A percentile compares a stretch with the other conserved stretches of the same genome.
Conservation (phyloP, 2,888 invertebrate genomes). For the Apamea anceps region DNA sequence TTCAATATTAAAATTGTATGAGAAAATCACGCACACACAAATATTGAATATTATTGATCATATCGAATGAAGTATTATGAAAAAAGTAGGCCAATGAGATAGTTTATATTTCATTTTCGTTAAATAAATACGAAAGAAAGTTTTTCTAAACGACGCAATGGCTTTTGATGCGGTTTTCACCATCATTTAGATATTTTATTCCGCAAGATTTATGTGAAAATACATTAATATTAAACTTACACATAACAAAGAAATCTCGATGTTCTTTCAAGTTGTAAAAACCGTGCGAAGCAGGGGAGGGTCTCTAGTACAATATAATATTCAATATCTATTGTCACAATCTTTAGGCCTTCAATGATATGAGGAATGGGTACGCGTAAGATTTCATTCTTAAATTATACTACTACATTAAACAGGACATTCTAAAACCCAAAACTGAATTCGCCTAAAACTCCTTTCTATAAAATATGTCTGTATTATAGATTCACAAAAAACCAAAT, state of each 20-base stretch:
- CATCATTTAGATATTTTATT: neutral
- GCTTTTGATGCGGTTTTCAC: too few species aligned
- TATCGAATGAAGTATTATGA: neutral
- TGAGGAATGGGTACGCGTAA: conserved; percentile 41
- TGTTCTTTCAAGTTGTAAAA: neutral
- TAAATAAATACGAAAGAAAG: neutral
- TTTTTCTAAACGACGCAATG: neutral
- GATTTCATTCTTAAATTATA: conserved; percentile 10
- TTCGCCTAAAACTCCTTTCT: neutral
- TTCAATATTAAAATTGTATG: conserved; percentile 59
- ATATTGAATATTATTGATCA: conserved; percentile 57
- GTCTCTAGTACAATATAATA: conserved; percentile 43
- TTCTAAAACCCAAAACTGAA: conserved; percentile 1
- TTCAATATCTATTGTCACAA: conserved; percentile 55
- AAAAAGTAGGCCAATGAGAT: conserved; percentile 46
- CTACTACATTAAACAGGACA: neutral
- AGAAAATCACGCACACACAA: conserved; percentile 40
- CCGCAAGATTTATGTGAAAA: neutral
- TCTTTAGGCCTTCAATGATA: conserved; percentile 50
- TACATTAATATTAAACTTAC: conserved; percentile 5
- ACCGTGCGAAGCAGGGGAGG: neutral
- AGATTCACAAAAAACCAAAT: conserved; percentile 12
- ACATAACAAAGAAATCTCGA: neutral
- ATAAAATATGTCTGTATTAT: neutral
- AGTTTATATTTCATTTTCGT: neutral